phyloP scores from a whole-genome alignment of 1,140 invertebrate species.

The Penaeus japonicus region DNA sequence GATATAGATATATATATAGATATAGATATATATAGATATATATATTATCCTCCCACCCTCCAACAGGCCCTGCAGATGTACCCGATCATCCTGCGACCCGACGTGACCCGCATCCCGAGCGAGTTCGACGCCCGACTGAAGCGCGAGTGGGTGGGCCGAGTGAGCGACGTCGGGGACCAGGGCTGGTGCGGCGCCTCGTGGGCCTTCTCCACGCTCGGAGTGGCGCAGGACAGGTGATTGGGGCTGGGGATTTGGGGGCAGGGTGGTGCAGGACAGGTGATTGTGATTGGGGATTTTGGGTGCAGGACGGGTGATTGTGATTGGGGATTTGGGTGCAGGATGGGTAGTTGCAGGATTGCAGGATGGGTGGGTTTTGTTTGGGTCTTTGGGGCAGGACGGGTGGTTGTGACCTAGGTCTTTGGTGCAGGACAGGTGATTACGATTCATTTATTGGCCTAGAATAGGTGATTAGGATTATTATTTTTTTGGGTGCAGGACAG shows the following conservation, averaged over 20 bases:
- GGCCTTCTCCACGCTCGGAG: conserved; percentile 85
- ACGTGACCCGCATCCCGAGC: conserved; percentile 66
- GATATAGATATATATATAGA: too few relatives aligned
- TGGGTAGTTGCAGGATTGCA: too few relatives aligned
- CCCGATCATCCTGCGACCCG: conserved; percentile 72
- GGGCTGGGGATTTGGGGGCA: not conserved
- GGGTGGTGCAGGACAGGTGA: not conserved
- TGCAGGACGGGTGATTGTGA: not conserved
- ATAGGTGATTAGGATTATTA: too few relatives aligned
- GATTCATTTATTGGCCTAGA: too few relatives aligned
- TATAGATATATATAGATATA: too few relatives aligned
- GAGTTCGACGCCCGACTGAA: conserved; percentile 78
- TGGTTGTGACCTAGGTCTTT: too few relatives aligned
- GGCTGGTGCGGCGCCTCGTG: conserved; percentile 91
- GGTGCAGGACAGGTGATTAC: too few relatives aligned
- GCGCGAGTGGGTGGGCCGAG: conserved; percentile 73
- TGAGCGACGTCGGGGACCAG: conserved; percentile 83
- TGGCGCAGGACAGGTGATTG: conserved; percentile 69
- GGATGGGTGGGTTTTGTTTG: too few relatives aligned
- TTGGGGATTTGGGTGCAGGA: too few relatives aligned
- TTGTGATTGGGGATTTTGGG: not conserved
- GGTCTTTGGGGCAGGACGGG: too few relatives aligned
- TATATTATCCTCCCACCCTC: too few relatives aligned
- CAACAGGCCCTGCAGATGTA: conserved; percentile 73
- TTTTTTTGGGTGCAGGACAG: too few relatives aligned